A percentile compares a stretch with the other conserved stretches of the same genome.
These are phyloP conservation scores for Tridacna crocea DNA, from an alignment of 2,888 invertebrate species.

Conservation along the genomic window DNA sequence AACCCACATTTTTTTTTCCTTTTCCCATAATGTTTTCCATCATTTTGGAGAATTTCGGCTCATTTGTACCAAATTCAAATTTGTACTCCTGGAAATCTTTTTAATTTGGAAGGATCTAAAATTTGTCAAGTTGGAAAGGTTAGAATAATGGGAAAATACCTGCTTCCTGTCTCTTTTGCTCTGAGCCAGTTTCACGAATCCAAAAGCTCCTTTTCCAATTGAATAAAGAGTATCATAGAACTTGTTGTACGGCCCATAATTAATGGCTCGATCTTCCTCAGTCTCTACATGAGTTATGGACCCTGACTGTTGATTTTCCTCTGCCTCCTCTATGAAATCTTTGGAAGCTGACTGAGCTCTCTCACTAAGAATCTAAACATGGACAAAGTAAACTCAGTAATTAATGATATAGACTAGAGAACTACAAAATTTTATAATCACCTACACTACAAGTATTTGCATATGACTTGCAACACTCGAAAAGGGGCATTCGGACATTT, in stretches of 20 bases:
- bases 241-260: constrained; percentile 80
- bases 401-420: neutral
- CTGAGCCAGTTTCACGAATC: constrained; percentile 89
- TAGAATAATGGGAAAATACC: constrained; percentile 66
- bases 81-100: no score
- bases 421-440: no score
- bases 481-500: no score
- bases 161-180: constrained; percentile 87
- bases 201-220: constrained; percentile 90
- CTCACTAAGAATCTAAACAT: constrained; percentile 62
- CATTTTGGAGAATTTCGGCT: no score
- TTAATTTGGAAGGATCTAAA: no score
- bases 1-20: no score
- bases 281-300: constrained; percentile 35
- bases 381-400: neutral
- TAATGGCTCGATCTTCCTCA: constrained; percentile 58
- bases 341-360: constrained; percentile 67
- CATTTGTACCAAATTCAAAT: no score
- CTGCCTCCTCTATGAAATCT: constrained; percentile 49
- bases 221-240: constrained; percentile 87
- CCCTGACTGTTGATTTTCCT: constrained; percentile 24
- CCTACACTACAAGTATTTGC: no score
- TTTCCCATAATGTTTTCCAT: no score
- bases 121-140: no score
- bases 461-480: no score